Evolutionary conservation across 2,888 invertebrate species (phyloP), one percentile per base, ranked within the genome.

Genomic region (Heteromyza rotundicornis): DNA sequence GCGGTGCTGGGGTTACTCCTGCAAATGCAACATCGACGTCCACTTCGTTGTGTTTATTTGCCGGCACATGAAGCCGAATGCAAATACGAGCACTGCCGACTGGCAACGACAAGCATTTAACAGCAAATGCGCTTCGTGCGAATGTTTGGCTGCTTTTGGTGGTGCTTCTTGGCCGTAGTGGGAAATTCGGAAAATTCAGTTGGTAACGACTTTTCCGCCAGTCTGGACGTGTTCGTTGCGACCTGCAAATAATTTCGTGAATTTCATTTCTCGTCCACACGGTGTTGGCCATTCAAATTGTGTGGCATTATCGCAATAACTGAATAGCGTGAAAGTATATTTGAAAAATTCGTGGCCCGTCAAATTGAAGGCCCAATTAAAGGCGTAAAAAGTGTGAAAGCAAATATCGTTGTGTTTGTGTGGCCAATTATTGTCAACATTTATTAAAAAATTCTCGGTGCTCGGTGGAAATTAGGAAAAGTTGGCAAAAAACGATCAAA

Each of bases 161-260:
- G n/a, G n/a, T n/a, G n/a, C n/a, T 53, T 68, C 67, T 69, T 59
- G 14, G 27, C 59, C 50, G 40, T 8, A 57, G 57, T 52, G 27
- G 50, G 60, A 63, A 32, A 54, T 16, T 54, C 66, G 59, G 64
- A 51, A 19, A 52, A 59, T 51, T 74, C 70, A 74, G 74, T 74
- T 76, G 75, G 74, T 74, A 73, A 75, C 74, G 76, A 74, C 67
- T 71, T 56, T 66, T 62, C 68, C 66, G 62, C 64, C 65, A 54
- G 66, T 35, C 68, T 71, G 68, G 76, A 75, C 74, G 71, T 74
- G 58, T 67, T 62, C 55, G 62, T 54, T 23, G 51, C 57, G 59
- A 17, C 19, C 47, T 17, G n/a, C n/a, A n/a, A n/a, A n/a, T n/a
- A n/a, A n/a, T n/a, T n/a, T n/a, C n/a, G n/a, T 20, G 19, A 47